Evolutionary conservation across 2,797 vertebrate genomes (phyloP).

Genomic region (Tapirus indicus): DNA sequence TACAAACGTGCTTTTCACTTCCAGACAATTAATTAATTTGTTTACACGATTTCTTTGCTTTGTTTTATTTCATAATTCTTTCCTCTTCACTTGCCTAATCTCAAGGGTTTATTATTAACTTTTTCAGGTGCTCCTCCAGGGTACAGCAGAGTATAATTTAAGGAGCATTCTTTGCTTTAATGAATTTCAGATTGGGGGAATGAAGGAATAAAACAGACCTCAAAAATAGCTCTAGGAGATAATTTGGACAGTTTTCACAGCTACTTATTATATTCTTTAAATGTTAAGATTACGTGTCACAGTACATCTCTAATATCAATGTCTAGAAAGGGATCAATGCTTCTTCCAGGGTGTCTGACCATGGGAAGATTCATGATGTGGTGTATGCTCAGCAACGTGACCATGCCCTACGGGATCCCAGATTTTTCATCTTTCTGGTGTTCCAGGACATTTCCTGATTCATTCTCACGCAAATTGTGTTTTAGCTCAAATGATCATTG

Average conservation of each 20-base stretch:
- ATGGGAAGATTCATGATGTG: not conserved
- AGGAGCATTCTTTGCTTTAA: slow-evolving; percentile 53
- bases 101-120: slow-evolving; percentile 80
- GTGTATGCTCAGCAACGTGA: not conserved
- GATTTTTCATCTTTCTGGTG: slow-evolving; percentile 22
- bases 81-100: slow-evolving; percentile 77
- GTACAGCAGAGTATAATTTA: slow-evolving; percentile 51
- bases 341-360: not conserved
- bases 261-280: not conserved
- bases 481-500: slow-evolving; percentile 46
- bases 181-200: slow-evolving; percentile 36
- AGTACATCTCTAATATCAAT: not conserved
- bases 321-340: not conserved
- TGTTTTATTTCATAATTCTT: slow-evolving; percentile 85
- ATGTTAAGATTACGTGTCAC: not conserved
- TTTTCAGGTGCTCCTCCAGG: slow-evolving; percentile 75
- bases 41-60: slow-evolving; percentile 87
- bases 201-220: slow-evolving; percentile 43
- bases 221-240: not conserved
- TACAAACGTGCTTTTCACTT: slow-evolving; percentile 88
- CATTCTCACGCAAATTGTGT: slow-evolving; percentile 47
- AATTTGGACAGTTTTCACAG: not conserved
- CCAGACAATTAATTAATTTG: slow-evolving; percentile 92
- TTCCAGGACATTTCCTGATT: slow-evolving; percentile 37
- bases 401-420: not conserved